Base-by-base conservation (phyloP, 2,888 invertebrate species). In the Thyatira batis region DNA sequence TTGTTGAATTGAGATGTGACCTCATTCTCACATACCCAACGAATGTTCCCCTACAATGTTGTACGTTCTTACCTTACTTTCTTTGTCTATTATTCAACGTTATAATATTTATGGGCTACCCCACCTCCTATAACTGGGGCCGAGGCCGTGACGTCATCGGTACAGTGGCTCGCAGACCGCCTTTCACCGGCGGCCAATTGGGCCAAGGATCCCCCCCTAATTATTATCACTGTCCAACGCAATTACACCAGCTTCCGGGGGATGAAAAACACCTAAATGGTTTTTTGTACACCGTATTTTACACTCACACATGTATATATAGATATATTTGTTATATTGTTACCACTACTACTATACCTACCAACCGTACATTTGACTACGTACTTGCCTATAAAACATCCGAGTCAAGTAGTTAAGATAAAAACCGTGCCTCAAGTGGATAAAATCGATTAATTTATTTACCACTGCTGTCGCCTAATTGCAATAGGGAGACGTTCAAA, bases 151-250 rank as follows among this genome's bases (percentile, higher is more conserved):
- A 62, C 66, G 62, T 60, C 59, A 60, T 50, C 20, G 44, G 51
- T 54, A 39, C 53, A 54, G 54, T 61, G 61, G 62, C 59, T 57
- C 57, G 54, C 52, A 60, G 59, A 61, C 65, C 61, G 62, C 65
- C 50, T 63, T 69, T 60, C 55, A 53, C 61, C 58, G 53, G 54
- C 50, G 30, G 65, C 62, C 67, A 73, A 65, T 65, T 63, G 71
- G 77, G 72, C 73, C 76, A 77, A 77, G 76, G 77, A 71, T 63
- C 58, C 67, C 69, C 63, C 66, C 70, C 68, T 71, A 71, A 71
- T 67, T 71, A 73, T 71, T 69, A 65, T 66, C 61, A 66, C 65
- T 68, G 67, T 63, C 67, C 52, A 54, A 60, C 54, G 52, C 63
- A 63, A 61, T 67, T 64, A 65, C 58, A 46, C 45, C 49, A 58